Evolutionary conservation across 92 coral and sea anemone genomes (phyloP).

Genomic region (Palythoa caribaeorum): DNA sequence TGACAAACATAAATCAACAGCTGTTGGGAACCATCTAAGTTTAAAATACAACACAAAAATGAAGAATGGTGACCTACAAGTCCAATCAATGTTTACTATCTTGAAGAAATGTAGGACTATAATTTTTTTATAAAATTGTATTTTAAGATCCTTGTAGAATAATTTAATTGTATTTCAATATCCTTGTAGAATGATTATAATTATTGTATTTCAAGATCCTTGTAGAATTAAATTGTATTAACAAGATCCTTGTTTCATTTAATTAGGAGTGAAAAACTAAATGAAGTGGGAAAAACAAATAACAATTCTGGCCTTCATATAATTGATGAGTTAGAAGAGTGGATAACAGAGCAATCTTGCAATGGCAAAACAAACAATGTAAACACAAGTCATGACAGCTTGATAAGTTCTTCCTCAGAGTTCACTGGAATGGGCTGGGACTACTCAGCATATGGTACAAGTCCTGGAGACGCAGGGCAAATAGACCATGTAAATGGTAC

Average conservation of each 20-base stretch:
- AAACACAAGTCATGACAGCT: constrained; percentile 76
- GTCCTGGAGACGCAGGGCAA: constrained; percentile 61
- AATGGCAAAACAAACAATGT: constrained; percentile 63
- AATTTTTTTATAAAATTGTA: too few species aligned
- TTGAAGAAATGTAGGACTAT: too few species aligned
- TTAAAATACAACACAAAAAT: too few species aligned
- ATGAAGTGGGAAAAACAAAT: constrained; percentile 67
- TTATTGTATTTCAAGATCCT: too few species aligned
- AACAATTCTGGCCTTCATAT: constrained; percentile 76
- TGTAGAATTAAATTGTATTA: too few species aligned
- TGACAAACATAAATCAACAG: too few species aligned
- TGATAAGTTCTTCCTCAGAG: constrained; percentile 82
- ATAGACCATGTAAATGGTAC: constrained; percentile 88
- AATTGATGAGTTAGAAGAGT: constrained; percentile 87
- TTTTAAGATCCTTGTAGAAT: too few species aligned
- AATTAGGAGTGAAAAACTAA: constrained; percentile 72
- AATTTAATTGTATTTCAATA: too few species aligned
- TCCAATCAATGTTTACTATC: too few species aligned
- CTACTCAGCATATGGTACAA: constrained; percentile 61
- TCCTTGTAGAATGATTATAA: too few species aligned
- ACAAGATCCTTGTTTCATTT: neutral
- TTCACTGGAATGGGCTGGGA: constrained; percentile 89
- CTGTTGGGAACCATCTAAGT: too few species aligned
- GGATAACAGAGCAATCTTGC: constrained; percentile 88
- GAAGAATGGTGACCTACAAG: too few species aligned